phyloP scores from a whole-genome alignment of 2,888 invertebrate species.

The Caenorhabditis sp. region DNA sequence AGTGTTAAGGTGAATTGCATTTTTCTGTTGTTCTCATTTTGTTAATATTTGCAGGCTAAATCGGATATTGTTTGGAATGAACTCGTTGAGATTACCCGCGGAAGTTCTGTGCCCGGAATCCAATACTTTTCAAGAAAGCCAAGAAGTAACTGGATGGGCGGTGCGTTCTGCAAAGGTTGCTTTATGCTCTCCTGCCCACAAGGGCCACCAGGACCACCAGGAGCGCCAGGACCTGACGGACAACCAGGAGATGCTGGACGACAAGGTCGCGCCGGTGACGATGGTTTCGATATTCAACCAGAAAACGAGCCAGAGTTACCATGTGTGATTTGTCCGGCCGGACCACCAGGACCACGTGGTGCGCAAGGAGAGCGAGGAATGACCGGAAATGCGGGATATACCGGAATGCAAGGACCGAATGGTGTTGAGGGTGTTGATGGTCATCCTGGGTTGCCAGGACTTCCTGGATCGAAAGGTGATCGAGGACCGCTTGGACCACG shows the following conservation, averaged over 20 bases:
- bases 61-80: constrained; percentile 39
- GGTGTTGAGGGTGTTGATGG: constrained; percentile 65
- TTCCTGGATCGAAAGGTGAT: constrained; percentile 46
- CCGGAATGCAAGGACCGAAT: constrained; percentile 55
- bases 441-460: constrained; percentile 54
- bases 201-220: constrained; percentile 69
- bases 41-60: no score
- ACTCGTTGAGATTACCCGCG: constrained; percentile 36
- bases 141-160: constrained; percentile 49
- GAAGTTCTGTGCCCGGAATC: constrained; percentile 14
- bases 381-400: constrained; percentile 53
- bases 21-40: no score
- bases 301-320: constrained; percentile 68
- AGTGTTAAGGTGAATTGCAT: constrained; percentile 37
- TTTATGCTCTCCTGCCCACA: constrained; percentile 63
- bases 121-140: constrained; percentile 57
- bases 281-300: constrained; percentile 68
- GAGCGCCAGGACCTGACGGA: constrained; percentile 64
- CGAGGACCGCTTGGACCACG: constrained; percentile 54
- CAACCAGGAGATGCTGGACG: constrained; percentile 62
- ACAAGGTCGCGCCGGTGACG: constrained; percentile 62
- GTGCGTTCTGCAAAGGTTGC: constrained; percentile 59
- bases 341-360: constrained; percentile 69
- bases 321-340: constrained; percentile 69
- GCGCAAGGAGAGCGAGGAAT: constrained; percentile 69